Base-by-base conservation (phyloP, 2,888 invertebrate genomes). In the Chrysodeixis includens region DNA sequence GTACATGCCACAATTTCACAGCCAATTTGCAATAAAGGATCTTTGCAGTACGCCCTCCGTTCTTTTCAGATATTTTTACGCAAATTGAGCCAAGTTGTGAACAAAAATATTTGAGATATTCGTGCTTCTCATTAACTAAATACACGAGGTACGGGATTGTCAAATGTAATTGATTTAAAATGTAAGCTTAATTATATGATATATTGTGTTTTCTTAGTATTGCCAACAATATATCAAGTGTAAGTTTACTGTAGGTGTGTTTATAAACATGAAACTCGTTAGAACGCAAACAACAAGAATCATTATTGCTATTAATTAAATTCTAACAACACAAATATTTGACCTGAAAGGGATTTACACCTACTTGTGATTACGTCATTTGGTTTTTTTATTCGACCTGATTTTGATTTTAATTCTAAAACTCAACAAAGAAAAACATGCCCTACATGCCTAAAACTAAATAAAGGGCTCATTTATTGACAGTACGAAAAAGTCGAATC, bases 21-120 rank as follows among this genome's bases (percentile, higher is more conserved):
- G 79, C 78, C 80, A 80, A 79, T 79, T 79, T 79, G 78, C 79
- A 77, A 71, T 79, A 80, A 79, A 78, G 70, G 80, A 75, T 80
- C 77, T 79, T 79, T 70, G 70, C 70, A 60, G 66, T 66, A 67
- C 62, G 73, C 73, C 56, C 66, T 69, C 62, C 64, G 51, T 66
- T 77, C 62, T 67, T 58, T 70, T 54, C 44, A 62, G 62, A 69
- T 67, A 63, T 75, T 77, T 79, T 65, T 66, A 70, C 66, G 73
- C 78, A 78, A 79, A 79, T 80, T 80, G 73, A 64, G 73, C 49
- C 10, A 70, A 66, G 73, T 73, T 69, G 60, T 63, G 56, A 74
- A 49, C 46, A 18, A 49, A 49, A 72, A 79, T 71, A 74, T 71
- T 71, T 68, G 49, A 57, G 54, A 46, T 77, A 74, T 74, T 71